Evolutionary conservation across 53 echinoderm and acorn worm species (phyloP).

Genomic region (Apostichopus leukothele): DNA sequence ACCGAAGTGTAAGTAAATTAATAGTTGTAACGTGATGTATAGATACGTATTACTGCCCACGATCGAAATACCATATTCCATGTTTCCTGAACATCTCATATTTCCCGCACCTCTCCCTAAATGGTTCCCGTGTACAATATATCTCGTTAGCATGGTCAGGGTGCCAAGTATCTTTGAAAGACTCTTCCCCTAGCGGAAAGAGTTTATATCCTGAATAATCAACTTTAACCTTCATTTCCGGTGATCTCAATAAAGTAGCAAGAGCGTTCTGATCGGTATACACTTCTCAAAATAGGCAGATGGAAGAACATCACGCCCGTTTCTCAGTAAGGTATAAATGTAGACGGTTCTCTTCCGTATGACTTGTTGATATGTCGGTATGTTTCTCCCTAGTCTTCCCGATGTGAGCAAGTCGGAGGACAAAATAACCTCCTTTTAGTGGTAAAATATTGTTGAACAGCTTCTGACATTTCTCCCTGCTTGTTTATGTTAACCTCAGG

Average conservation of each 20-base stretch:
- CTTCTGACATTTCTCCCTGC: too few relatives aligned
- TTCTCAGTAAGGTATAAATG: slow-evolving; percentile 4
- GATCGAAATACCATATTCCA: slow-evolving; percentile 24
- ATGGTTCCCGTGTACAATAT: slow-evolving; percentile 46
- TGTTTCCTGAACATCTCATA: slow-evolving; percentile 34
- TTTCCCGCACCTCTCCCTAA: slow-evolving; percentile 29
- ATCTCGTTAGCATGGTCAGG: not conserved
- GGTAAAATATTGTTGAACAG: too few relatives aligned
- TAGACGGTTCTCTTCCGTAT: slow-evolving; percentile 22
- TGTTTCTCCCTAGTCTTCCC: slow-evolving; percentile 5
- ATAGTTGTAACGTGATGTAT: too few relatives aligned
- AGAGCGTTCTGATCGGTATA: too few relatives aligned
- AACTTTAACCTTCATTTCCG: not conserved
- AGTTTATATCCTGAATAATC: slow-evolving; percentile 8
- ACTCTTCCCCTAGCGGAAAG: slow-evolving; percentile 16
- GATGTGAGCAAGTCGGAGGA: not conserved
- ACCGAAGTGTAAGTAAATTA: too few relatives aligned
- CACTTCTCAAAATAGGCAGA: not conserved
- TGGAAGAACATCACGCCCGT: slow-evolving; percentile 36
- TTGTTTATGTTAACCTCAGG: too few relatives aligned
- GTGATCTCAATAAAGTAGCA: not conserved
- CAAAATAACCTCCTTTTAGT: not conserved
- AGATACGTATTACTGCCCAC: too few relatives aligned
- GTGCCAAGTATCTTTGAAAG: slow-evolving; percentile 34
- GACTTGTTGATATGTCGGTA: slow-evolving; percentile 13